Evolutionary conservation across 2,888 invertebrate genomes (phyloP).

Genomic region (Sturmia bella): DNA sequence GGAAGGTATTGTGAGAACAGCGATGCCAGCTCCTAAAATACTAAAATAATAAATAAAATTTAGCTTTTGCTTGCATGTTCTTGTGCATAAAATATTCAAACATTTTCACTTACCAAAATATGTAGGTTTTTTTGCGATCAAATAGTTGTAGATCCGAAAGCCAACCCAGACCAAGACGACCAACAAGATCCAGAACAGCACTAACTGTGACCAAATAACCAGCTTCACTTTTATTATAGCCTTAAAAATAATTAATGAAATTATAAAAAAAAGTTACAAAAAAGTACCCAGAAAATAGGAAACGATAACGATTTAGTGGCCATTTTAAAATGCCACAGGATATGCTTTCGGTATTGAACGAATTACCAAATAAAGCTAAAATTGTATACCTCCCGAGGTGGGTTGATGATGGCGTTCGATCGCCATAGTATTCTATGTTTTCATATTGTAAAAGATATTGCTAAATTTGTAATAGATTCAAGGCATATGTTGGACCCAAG

Average conservation of each 20-base stretch:
- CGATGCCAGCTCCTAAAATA: constrained; percentile 86
- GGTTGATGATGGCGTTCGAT: too few species aligned
- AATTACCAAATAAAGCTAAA: too few species aligned
- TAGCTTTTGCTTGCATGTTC: not conserved
- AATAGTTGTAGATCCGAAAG: constrained; percentile 88
- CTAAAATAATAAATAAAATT: constrained; percentile 80
- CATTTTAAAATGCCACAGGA: too few species aligned
- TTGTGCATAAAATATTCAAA: not conserved
- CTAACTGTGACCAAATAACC: constrained; percentile 89
- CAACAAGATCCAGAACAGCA: constrained; percentile 87
- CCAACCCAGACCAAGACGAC: constrained; percentile 88
- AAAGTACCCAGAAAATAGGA: too few species aligned
- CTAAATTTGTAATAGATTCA: too few species aligned
- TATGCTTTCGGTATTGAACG: too few species aligned
- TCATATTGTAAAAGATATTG: too few species aligned
- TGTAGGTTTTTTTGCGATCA: constrained; percentile 87
- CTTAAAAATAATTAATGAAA: constrained; percentile 69
- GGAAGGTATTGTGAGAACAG: constrained; percentile 86
- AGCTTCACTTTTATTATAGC: constrained; percentile 82
- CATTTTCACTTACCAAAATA: constrained; percentile 84
- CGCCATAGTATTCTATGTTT: too few species aligned
- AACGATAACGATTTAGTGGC: too few species aligned
- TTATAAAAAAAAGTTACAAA: not conserved
- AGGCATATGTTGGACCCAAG: too few species aligned
- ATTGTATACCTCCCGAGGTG: too few species aligned